A percentile compares a stretch with the other conserved stretches of the same genome.
phyloP scores from a whole-genome alignment of 2,797 vertebrate genomes.

The Macropus fuliginosus region DNA sequence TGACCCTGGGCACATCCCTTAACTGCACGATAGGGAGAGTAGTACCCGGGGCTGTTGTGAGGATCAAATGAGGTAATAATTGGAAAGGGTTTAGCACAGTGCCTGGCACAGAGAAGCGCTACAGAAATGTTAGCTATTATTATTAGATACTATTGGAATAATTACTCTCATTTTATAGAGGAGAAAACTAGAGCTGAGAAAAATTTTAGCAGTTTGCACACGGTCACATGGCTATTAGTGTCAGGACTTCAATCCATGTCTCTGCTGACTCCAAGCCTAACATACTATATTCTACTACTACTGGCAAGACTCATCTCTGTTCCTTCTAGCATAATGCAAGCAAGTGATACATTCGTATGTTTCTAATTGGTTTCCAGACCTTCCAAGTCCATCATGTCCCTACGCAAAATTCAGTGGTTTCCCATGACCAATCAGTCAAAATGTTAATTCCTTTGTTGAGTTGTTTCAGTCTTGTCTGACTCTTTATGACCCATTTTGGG shows the following conservation, averaged over 20 bases:
- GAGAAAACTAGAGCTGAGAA: neutral
- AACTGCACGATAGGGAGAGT: neutral
- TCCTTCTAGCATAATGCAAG: neutral
- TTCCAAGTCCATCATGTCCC: neutral
- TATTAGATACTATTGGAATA: neutral
- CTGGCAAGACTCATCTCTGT: neutral
- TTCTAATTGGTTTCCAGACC: neutral
- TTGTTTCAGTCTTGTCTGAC: neutral
- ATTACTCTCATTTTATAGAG: neutral
- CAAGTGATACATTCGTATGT: neutral
- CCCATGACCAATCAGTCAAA: neutral
- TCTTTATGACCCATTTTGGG: neutral
- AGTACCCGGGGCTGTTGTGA: neutral
- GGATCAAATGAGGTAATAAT: neutral
- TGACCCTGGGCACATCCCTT: neutral
- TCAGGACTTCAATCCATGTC: neutral
- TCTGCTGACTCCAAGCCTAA: neutral
- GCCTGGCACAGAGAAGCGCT: neutral
- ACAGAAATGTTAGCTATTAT: neutral
- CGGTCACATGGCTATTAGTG: neutral
- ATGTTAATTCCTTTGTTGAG: neutral
- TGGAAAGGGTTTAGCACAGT: neutral
- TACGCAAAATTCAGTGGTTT: neutral
- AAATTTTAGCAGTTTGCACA: neutral
- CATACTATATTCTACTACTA: neutral